Evolutionary conservation across 2,113 vertebrate species (phyloP), one percentile per base, ranked within the genome.

Genomic region (Rhizomys pruinosus): DNA sequence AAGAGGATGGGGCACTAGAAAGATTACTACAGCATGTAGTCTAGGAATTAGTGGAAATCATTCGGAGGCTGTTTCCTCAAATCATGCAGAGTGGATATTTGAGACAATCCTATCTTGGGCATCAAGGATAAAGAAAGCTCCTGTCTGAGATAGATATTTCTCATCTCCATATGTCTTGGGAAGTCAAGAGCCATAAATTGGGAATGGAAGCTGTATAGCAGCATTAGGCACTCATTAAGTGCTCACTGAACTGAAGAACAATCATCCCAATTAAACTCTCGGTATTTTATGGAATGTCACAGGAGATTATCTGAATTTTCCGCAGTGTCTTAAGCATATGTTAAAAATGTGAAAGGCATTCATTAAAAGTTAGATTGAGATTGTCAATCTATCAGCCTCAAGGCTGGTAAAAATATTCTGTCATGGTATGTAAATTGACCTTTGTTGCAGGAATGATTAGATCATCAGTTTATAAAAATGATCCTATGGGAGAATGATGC

Each of bases 381-480:
- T 79, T 78, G 29, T 27, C n/a, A 92, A 22, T 87, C 76, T 90
- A 32, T 37, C 77, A 85, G 15, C 25, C 39, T 84, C 47, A 47
- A 55, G 39, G 55, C 42, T 73, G 3, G 63, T 74, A 71, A 92
- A 84, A 61, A 16, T 42, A 87, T 20, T 77, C 78, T 94, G 17
- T 55, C 44, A 87, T 80, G 34, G 88, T 74, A 77, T 20, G 39
- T 52, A 90, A 71, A 86, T 89, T 87, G 87, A 72, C 4, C 44
- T 92, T 87, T 96, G 71, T 91, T 84, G 39, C 15, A 80, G 34
- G 66, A 74, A 89, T n/a, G 37, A 91, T 44, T 15, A 86, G 57
- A 74, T 55, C 32, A 92, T 69, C 74, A 89, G 63, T 69, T 92
- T 71, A 87, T 86, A 34, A 84, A 82, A 57, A 47, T 71, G 12